These are phyloP conservation scores for Sesia apiformis DNA, from an alignment of 2,888 invertebrate genomes.

Conservation along the genomic window DNA sequence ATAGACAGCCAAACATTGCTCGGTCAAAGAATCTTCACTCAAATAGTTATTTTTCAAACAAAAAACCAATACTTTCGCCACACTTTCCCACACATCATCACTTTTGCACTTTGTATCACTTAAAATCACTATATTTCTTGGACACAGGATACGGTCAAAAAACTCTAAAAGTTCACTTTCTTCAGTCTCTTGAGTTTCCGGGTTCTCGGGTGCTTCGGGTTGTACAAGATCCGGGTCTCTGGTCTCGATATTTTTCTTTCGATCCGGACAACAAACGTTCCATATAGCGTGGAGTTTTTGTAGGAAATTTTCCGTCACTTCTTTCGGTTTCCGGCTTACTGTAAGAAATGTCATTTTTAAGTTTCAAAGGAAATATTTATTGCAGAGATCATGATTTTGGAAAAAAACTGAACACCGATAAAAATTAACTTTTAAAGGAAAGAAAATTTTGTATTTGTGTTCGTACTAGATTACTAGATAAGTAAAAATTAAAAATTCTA, in stretches of 20 bases:
- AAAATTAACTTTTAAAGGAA: too few species aligned
- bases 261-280: constrained; percentile 49
- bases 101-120: constrained; percentile 20
- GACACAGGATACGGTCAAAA: constrained; percentile 53
- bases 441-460: too few species aligned
- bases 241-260: constrained; percentile 19
- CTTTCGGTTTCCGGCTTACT: constrained; percentile 46
- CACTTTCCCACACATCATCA: constrained; percentile 45
- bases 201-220: constrained; percentile 34
- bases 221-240: constrained; percentile 19
- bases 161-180: constrained; percentile 22
- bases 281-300: constrained; percentile 38
- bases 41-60: constrained; percentile 74
- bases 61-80: constrained; percentile 53
- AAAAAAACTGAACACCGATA: too few species aligned
- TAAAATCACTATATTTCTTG: constrained; percentile 49
- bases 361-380: too few species aligned
- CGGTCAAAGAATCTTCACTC: constrained; percentile 75
- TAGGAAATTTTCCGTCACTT: constrained; percentile 34
- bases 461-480: too few species aligned
- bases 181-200: constrained; percentile 26
- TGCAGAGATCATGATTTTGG: too few species aligned
- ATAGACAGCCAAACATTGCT: constrained; percentile 79
- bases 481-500: too few species aligned
- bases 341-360: constrained; percentile 9